Base-by-base conservation (phyloP, 2,797 vertebrate species). In the Notolepis coatsorum region DNA sequence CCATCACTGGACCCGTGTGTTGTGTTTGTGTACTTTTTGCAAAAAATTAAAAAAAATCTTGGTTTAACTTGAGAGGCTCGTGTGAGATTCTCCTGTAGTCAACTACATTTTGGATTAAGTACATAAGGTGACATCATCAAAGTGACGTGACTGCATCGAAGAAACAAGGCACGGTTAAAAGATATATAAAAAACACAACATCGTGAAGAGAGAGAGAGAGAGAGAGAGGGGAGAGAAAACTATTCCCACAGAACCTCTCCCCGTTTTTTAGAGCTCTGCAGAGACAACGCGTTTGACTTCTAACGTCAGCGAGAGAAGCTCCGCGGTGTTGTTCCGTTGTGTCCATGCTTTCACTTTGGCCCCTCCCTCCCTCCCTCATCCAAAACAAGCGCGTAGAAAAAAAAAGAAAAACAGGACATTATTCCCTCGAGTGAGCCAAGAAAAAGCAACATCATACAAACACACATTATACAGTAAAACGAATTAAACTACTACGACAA, bases 151-250 rank as follows among this genome's bases (percentile, higher is more conserved):
- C 87, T 89, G 84, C 84, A 86, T 82, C 71, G 64, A 86, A 82
- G 77, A 88, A 89, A 89, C 84, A 92, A 93, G 91, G 91, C 90
- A 93, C 91, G 25, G 65, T 79, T 82, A 68, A 81, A 87, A 80
- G 50, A 79, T 73, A 80, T 73, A 80, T 59, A 68, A 52, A 73
- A 75, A 71, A n/a, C n/a, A n/a, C 64, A 76, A 57, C 45, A 63
- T 18, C 54, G 75, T 71, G 66, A 80, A 66, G 39, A 17, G 51
- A 81, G 45, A 42, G 62, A 77, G 68, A n/a, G 47, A 74, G 20
- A 50, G 55, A 46, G 45, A 68, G 35, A 43, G 64, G 20, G 31
- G 58, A 31, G 21, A 51, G 54, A n/a, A 20, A 39, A 59, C 4
- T n/a, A 52, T 7, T 37, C 30, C 8, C 33, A 28, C 30, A 49